Evolutionary conservation across 2,888 invertebrate genomes (phyloP), one percentile per base, ranked within the genome.

Genomic region (Malachius bipustulatus): DNA sequence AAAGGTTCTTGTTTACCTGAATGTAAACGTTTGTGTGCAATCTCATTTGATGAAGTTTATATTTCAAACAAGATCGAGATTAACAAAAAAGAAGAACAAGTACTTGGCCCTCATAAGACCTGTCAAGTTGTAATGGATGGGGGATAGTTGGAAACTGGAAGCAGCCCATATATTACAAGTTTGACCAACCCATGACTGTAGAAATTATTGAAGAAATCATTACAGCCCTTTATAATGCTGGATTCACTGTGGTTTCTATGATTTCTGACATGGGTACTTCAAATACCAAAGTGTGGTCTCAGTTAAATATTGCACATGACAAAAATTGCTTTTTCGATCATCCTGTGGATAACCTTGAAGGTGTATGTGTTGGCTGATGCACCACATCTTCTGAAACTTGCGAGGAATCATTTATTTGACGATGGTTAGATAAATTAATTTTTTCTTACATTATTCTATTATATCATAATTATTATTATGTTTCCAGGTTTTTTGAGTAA

Each of bases 21-120:
- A 14, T 11, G 31, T n/a, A 42, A 45, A 16, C 36, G 34, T 26
- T 6, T 48, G n/a, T 38, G 37, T 14, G 42, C 41, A n/a, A 11
- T 50, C n/a, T 36, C 41, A 10, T 50, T 49, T 37, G 48, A 50
- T 37, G 45, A 48, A 45, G 36, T 48, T n/a, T 45, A 49, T 39
- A 14, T 51, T 11, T 44, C 46, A 0, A 41, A 42, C 13, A 38
- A 42, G 39, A 41, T 49, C 3, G 40, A 44, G 19, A 45, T 49
- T 13, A 46, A 50, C 15, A 41, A 39, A 39, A 43, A 39, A 43
- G 16, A 33, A 12, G 39, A 51, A 37, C 40, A 40, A 26, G 38
- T 39, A 28, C 15, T 49, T 32, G 49, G 47, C 4, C 49, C 48
- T n/a, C 46, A 50, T 30, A 42, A 41, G 40, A 32, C 38, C 13